Base-by-base conservation (phyloP, 2,888 invertebrate genomes). In the Gymnosoma rotundatum region DNA sequence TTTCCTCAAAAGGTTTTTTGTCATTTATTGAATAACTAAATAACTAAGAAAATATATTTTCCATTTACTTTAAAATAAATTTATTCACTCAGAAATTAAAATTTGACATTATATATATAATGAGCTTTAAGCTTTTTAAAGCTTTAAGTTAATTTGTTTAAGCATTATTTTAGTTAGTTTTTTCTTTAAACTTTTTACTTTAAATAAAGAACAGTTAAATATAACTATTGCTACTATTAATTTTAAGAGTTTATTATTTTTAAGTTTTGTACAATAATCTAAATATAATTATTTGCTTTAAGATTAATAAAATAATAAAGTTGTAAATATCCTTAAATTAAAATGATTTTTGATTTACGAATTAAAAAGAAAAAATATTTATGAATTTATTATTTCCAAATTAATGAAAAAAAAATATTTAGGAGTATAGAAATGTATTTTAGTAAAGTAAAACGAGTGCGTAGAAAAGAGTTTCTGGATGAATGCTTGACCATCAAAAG, bases 1-100 rank as follows among this genome's bases (percentile, higher is more conserved):
- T 69, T 63, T 74, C 48, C 54, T 63, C 56, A 16, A 54, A 80
- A 56, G 61, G 61, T 80, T 74, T 80, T 80, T 21, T 50, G 10
- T 58, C 54, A 67, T 25, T 52, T n/a, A n/a, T n/a, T n/a, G n/a
- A n/a, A n/a, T n/a, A n/a, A n/a, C n/a, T n/a, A n/a, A n/a, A n/a
- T n/a, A n/a, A n/a, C n/a, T n/a, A 20, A 16, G 20, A 20, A 64
- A 58, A 60, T 0, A 0, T 48, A 42, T 63, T 70, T 73, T 67
- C 67, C 52, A 61, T 32, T 74, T 48, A 12, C 45, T 56, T 70
- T 58, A 58, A 72, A 64, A 10, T 16, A 42, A 72, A 60, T 38
- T 72, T n/a, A 56, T 48, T 25, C 18, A 67, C 64, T 52, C 36
- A 32, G 38, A 8, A 36, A 54, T 42, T 7, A 20, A 63, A 63